Evolutionary conservation across 2,888 invertebrate genomes (phyloP).

Genomic region (Ariolimax columbianus): DNA sequence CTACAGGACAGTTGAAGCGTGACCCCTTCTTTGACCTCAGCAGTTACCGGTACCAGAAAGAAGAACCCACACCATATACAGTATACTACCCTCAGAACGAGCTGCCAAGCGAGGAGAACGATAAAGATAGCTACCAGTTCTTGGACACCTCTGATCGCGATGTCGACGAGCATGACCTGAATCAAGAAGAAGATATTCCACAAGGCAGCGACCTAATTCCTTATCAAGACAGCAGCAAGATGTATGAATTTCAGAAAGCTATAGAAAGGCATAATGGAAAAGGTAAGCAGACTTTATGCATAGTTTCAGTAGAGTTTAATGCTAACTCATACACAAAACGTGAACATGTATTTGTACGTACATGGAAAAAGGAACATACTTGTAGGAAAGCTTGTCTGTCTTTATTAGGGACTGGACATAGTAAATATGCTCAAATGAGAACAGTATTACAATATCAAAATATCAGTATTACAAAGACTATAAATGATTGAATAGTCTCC

Average conservation of each 20-base stretch:
- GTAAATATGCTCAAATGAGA: too few species aligned
- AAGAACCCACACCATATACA: not conserved
- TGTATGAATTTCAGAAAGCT: not conserved
- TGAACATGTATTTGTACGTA: too few species aligned
- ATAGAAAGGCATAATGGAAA: not conserved
- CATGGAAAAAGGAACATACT: too few species aligned
- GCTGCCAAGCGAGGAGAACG: not conserved
- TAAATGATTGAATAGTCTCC: too few species aligned
- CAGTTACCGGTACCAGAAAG: conserved; percentile 46
- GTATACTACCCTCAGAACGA: not conserved
- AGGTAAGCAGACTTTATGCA: not conserved
- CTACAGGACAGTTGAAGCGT: conserved; percentile 58
- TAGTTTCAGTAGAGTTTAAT: too few species aligned
- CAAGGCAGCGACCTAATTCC: not conserved
- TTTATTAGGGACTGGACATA: too few species aligned
- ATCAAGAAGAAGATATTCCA: not conserved
- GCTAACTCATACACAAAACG: too few species aligned
- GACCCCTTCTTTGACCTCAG: conserved; percentile 49
- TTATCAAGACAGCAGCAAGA: not conserved
- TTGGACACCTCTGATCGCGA: not conserved
- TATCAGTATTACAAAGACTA: too few species aligned
- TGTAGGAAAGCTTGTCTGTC: too few species aligned
- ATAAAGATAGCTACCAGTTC: not conserved
- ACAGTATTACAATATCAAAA: too few species aligned
- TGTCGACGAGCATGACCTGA: not conserved